These are phyloP conservation scores for Reinhardtius hippoglossoides DNA, from an alignment of 2,113 vertebrate genomes.

Conservation along the genomic window DNA sequence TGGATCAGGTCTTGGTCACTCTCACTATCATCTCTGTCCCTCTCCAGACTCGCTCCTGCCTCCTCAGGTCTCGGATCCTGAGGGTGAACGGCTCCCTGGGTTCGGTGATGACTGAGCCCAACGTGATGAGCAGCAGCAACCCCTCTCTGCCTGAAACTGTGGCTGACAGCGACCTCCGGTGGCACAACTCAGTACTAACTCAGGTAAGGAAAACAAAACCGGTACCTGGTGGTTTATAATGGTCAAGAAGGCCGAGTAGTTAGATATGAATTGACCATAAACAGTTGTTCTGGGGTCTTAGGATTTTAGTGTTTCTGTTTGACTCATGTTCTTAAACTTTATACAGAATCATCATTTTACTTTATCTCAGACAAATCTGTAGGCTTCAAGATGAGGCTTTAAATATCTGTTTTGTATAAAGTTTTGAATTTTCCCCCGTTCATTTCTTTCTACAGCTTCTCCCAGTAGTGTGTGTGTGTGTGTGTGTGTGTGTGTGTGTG, in stretches of 20 bases:
- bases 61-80: slow-evolving; percentile 76
- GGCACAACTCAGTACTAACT: slow-evolving; percentile 76
- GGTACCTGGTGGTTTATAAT: background rate
- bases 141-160: slow-evolving; percentile 42
- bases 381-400: too few relatives aligned
- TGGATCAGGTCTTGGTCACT: background rate
- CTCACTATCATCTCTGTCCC: background rate
- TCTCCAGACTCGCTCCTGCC: slow-evolving; percentile 59
- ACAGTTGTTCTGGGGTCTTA: background rate
- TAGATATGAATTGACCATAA: background rate
- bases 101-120: slow-evolving; percentile 75
- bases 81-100: slow-evolving; percentile 78
- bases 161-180: slow-evolving; percentile 76
- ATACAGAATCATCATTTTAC: too few relatives aligned
- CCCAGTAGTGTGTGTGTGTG: too few relatives aligned
- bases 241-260: background rate
- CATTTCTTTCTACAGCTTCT: background rate
- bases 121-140: slow-evolving; percentile 44
- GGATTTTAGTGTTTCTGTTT: too few relatives aligned
- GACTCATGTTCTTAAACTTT: too few relatives aligned
- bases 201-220: slow-evolving; percentile 55
- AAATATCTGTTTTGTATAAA: background rate
- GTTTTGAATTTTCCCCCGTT: background rate
- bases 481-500: too few relatives aligned
- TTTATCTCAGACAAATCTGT: too few relatives aligned